phyloP scores from a whole-genome alignment of 35 echinoderm and acorn worm species.

The Anneissia japonica region DNA sequence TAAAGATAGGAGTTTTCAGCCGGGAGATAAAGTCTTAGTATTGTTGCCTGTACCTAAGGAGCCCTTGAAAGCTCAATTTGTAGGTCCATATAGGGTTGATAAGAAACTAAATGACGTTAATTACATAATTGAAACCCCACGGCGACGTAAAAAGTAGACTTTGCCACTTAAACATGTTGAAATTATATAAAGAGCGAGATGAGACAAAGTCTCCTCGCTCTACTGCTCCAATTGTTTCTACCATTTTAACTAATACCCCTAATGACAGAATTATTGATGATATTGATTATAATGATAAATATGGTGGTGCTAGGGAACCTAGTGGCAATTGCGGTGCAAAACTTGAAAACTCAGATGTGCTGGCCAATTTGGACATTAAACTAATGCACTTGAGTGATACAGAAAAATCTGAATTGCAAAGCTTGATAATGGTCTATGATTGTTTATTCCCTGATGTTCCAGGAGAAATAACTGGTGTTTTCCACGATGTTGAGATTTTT shows the following conservation, averaged over 20 bases:
- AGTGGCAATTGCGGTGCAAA: neutral
- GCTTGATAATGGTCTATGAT: neutral
- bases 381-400: neutral
- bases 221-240: too few species aligned
- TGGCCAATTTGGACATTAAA: neutral
- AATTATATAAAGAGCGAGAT: neutral
- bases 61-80: neutral
- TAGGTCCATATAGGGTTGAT: neutral
- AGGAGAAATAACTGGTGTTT: neutral
- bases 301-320: neutral
- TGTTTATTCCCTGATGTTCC: conserved; percentile 4
- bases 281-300: neutral
- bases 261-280: too few species aligned
- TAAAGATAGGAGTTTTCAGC: neutral
- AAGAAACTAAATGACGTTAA: neutral
- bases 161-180: neutral
- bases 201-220: too few species aligned
- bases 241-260: too few species aligned
- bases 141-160: neutral
- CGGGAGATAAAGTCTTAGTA: too few species aligned
- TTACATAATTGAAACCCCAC: neutral
- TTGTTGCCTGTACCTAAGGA: too few species aligned
- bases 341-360: conserved; percentile 10
- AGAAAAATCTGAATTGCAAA: neutral
- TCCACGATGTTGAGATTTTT: conserved; percentile 16